These are phyloP conservation scores for Crotalus horridus DNA, from an alignment of 2,113 vertebrate genomes.

Conservation along the genomic window DNA sequence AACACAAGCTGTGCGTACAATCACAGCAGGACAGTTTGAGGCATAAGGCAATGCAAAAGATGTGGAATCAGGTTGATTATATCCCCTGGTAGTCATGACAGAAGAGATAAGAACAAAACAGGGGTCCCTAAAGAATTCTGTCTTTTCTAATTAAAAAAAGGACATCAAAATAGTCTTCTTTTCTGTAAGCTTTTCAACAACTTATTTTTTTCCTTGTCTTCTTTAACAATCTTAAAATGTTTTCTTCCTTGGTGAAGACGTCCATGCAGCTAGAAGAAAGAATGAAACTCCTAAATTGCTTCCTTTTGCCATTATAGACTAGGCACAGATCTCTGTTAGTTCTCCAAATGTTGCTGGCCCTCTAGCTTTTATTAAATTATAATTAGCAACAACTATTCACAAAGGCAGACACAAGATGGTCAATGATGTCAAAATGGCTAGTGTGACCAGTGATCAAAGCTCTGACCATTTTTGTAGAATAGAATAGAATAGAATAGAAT, in stretches of 20 bases:
- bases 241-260: not conserved
- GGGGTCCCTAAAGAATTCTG: slow-evolving; percentile 3
- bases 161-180: not conserved
- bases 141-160: not conserved
- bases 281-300: not conserved
- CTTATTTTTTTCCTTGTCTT: not conserved
- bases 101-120: not conserved
- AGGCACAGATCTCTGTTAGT: not conserved
- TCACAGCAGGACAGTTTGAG: slow-evolving; percentile 1
- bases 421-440: not conserved
- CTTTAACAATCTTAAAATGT: not conserved
- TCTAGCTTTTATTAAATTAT: not conserved
- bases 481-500: not conserved
- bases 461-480: not conserved
- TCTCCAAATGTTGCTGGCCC: not conserved
- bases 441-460: not conserved
- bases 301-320: not conserved
- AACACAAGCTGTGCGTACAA: not conserved
- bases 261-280: not conserved
- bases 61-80: slow-evolving; percentile 7
- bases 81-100: slow-evolving; percentile 5
- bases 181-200: slow-evolving; percentile 23
- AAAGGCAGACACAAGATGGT: not conserved
- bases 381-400: not conserved
- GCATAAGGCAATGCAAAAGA: not conserved